Base-by-base conservation (phyloP, 2,113 vertebrate species). In the Candoia aspera region DNA sequence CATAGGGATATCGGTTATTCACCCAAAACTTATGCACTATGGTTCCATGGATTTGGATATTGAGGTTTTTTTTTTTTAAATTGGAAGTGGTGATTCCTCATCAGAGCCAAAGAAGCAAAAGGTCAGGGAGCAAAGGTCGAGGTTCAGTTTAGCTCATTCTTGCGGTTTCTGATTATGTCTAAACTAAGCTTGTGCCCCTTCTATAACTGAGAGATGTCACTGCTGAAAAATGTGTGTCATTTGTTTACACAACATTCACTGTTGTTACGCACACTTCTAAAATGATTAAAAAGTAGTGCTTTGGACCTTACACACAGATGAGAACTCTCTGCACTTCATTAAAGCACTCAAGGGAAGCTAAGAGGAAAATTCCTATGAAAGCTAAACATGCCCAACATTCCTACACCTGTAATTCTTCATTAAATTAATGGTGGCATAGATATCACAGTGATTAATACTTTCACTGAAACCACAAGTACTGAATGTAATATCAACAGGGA, bases 281-380 rank as follows among this genome's bases (percentile, higher is more conserved):
- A 73, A 73, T 73, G 29, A 33, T 73, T 73, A 33, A 33, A 33
- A 33, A 73, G 11, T 73, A 33, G 15, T 73, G 64, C n/a, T 73
- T 73, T 73, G 64, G 29, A 29, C 33, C 29, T 15, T 21, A n/a
- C 33, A 79, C 33, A 21, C 33, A 6, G 15, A 79, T 37, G 33
- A 79, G 15, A 37, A 6, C 33, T 79, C 15, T 79, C 68, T 79
- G 73, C 73, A 42, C 42, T 79, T 42, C 17, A 79, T 42, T 79
- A 83, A 0, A 90, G 79, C 73, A 53, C 4, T 94, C 6, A 11
- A 90, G n/a, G 54, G 55, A 91, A 94, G 64, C n/a, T 19, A 21
- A 91, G 46, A 93, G 85, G 55, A 90, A 92, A 58, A 93, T 46
- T 62, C 91, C 86, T 1, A 1, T 17, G 62, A 91, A 84, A 64